Percentiles rank a stretch among this genome's conserved stretches.
Conservation (phyloP, 2,888 invertebrate species). For the Calliphora vomitoria region DNA sequence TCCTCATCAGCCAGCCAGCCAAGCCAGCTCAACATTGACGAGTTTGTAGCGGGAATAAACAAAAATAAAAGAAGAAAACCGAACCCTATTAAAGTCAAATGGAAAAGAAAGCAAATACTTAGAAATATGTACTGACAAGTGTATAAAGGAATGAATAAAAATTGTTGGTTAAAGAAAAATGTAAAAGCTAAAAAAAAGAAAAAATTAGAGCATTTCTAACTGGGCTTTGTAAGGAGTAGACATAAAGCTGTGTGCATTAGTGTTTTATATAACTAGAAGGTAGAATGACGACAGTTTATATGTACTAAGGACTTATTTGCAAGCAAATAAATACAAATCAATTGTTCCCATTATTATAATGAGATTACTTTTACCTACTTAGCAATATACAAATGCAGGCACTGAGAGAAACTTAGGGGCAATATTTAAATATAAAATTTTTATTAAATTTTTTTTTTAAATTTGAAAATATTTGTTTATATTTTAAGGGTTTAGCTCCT, state of each 20-base stretch:
- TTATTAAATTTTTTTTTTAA: too few species aligned
- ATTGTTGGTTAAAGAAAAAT: slow-evolving; percentile 14
- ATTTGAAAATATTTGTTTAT: too few species aligned
- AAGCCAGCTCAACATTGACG: slow-evolving; percentile 77
- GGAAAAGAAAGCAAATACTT: slow-evolving; percentile 44
- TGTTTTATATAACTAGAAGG: not conserved
- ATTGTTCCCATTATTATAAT: slow-evolving; percentile 84
- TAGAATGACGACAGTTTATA: slow-evolving; percentile 41
- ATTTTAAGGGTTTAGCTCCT: too few species aligned
- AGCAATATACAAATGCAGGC: slow-evolving; percentile 77
- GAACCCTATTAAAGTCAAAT: slow-evolving; percentile 44
- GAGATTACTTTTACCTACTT: slow-evolving; percentile 83
- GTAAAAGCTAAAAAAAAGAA: too few species aligned
- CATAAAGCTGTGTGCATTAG: slow-evolving; percentile 15
- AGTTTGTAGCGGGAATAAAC: slow-evolving; percentile 59
- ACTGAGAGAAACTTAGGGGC: slow-evolving; percentile 32
- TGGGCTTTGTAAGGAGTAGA: slow-evolving; percentile 33
- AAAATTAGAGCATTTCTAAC: slow-evolving; percentile 67
- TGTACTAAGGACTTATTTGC: slow-evolving; percentile 71
- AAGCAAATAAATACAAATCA: slow-evolving; percentile 82
- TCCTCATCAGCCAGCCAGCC: slow-evolving; percentile 76
- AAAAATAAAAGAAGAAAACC: slow-evolving; percentile 32
- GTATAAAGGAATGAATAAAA: slow-evolving; percentile 30
- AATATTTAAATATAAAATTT: too few species aligned
- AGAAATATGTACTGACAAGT: not conserved